Evolutionary conservation across 2,888 invertebrate genomes (phyloP), one percentile per base, ranked within the genome.

Genomic region (Crematogaster levior): DNA sequence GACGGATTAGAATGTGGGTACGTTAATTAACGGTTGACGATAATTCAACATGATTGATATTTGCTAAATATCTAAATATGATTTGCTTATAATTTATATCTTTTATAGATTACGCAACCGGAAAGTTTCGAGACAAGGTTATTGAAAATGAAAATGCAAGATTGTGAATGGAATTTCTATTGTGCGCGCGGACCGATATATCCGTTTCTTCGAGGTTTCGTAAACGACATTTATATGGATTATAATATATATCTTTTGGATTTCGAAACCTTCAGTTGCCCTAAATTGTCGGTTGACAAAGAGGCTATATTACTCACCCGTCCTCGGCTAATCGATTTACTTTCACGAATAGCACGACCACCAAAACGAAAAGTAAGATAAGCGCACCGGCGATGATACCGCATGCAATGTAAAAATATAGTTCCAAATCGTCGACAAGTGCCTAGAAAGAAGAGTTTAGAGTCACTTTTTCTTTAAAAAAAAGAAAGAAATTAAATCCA

Each of bases 331-430:
- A 89, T 46, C 91, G 89, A 81, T 90, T 92, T 75, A 94, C 87
- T 91, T 92, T 93, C 37, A 87, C 79, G 84, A 92, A 92, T 12
- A 94, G 87, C 46, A 92, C 60, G 68, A 79, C 81, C 58, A 93
- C 88, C 80, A 94, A 88, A 75, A 91, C 88, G 66, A 93, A 91
- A 18, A 94, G 86, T 30, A 93, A 18, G 18, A 93, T 48, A 37
- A 94, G 84, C 40, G 85, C 85, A 9, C 87, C 85, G 1, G 83
- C 90, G 1, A 83, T 83, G 27, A 93, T 77, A 10, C 93, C 93
- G 70, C 91, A 92, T 40, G 90, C 91, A 75, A 93, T 88, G 85
- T 90, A 93, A 87, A 94, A 93, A 81, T 92, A 92, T 60, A 93
- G 80, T 63, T 86, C 80, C 63, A 93, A 77, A 10, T 93, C 92